Evolutionary conservation across 30 jellyfish, hydroid and myxozoan genomes (phyloP).

Genomic region (Cassiopea andromeda): DNA sequence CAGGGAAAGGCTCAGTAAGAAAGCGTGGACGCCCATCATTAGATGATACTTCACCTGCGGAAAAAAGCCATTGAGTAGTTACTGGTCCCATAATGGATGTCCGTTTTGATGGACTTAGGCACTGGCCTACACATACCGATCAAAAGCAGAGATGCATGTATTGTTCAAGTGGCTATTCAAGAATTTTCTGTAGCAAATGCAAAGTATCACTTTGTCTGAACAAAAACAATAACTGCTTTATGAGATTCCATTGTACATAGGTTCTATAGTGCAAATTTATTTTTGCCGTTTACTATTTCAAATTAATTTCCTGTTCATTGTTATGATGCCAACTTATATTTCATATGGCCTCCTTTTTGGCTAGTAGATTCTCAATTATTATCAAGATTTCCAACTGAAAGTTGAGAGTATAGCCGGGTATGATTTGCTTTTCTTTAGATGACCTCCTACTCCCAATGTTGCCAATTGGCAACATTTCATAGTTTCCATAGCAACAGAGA

Average conservation of each 20-base stretch:
- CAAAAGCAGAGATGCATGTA: conserved; percentile 26
- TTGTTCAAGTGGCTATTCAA: conserved; percentile 23
- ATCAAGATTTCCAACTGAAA: neutral
- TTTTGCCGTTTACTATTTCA: neutral
- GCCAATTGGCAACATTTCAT: conserved; percentile 11
- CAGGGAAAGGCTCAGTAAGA: conserved; percentile 14
- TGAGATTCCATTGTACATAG: neutral
- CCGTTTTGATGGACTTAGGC: conserved; percentile 41
- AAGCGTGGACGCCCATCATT: conserved; percentile 62
- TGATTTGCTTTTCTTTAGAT: neutral
- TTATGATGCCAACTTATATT: neutral
- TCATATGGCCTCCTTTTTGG: too few species aligned
- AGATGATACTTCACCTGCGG: neutral
- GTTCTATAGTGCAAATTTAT: neutral
- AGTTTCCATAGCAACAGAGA: neutral
- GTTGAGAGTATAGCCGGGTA: neutral
- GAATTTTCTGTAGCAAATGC: conserved; percentile 27
- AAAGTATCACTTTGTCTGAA: conserved; percentile 6
- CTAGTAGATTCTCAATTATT: too few species aligned
- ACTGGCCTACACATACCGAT: conserved; percentile 16
- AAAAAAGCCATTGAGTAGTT: neutral
- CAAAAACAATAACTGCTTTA: conserved; percentile 14
- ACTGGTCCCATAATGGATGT: neutral
- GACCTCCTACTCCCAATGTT: neutral
- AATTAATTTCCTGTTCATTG: neutral